Evolutionary conservation across 2,888 invertebrate species (phyloP).

Genomic region (Dasysyrphus albostriatus): DNA sequence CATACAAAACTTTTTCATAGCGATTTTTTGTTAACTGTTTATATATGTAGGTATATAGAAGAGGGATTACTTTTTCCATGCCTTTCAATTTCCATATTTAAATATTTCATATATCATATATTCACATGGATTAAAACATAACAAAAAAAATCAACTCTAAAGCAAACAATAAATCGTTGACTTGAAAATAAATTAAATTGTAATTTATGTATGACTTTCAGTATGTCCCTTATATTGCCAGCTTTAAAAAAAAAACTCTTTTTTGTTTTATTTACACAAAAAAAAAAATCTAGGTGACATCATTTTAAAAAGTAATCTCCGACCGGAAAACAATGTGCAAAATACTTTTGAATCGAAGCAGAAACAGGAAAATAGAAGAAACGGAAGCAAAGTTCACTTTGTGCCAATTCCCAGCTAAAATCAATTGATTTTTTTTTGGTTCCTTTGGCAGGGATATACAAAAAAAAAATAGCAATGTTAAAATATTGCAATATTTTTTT

Average conservation of each 20-base stretch:
- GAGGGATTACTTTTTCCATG: slow-evolving; percentile 13
- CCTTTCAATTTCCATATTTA: slow-evolving; percentile 18
- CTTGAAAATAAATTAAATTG: slow-evolving; percentile 58
- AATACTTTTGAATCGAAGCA: slow-evolving; percentile 51
- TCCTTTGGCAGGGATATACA: slow-evolving; percentile 5
- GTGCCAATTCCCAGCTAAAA: slow-evolving; percentile 64
- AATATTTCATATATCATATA: slow-evolving; percentile 4
- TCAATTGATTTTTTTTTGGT: slow-evolving; percentile 64
- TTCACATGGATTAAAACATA: neutral
- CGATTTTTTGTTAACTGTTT: neutral
- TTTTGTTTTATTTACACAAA: neutral
- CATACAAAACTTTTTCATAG: slow-evolving; percentile 1
- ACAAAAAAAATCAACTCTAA: slow-evolving; percentile 3
- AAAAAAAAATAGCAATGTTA: neutral
- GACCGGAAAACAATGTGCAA: slow-evolving; percentile 69
- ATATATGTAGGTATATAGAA: no score
- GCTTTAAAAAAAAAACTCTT: neutral
- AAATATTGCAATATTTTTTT: neutral
- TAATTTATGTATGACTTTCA: slow-evolving; percentile 37
- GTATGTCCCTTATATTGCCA: slow-evolving; percentile 8
- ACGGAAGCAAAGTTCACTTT: slow-evolving; percentile 69
- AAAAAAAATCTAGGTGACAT: slow-evolving; percentile 37
- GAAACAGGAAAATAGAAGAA: slow-evolving; percentile 56
- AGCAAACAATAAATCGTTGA: slow-evolving; percentile 57
- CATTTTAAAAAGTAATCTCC: slow-evolving; percentile 56